Evolutionary conservation across 2,888 invertebrate genomes (phyloP), one percentile per base, ranked within the genome.

Genomic region (Terebella lapidaria): DNA sequence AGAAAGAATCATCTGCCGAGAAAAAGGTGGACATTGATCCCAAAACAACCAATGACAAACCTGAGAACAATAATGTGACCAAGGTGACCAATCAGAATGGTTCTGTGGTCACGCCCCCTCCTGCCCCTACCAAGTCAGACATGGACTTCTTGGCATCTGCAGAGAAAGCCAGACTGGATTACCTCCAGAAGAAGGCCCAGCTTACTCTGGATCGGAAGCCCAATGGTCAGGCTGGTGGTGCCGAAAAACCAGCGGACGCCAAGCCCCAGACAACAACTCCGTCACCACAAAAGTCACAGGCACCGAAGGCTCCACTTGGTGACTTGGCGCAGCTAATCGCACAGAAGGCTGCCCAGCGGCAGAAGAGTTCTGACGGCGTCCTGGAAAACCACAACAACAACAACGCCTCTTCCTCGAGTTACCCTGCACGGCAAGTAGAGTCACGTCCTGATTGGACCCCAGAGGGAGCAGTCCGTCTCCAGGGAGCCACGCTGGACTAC

Each of bases 121-220:
- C 22, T 10, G 22, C 10, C 24, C 18, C 10, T 5, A 49, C 18
- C 15, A 10, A 22, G 24, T 57, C 46, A 18, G 51, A 57, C 22
- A 45, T 22, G 29, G 64, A 77, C 61, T 74, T 73, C 62, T 64
- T 74, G 42, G 74, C 73, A 3, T 57, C 72, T 30, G 77, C 77
- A 20, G 77, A 76, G 63, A 74, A 72, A 62, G 72, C 72, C 15
- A 57, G 77, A 18, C 74, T 71, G 54, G 73, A 75, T 42, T 75
- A 70, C 58, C 57, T 78, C 20, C 70, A 72, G 58, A 72, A 70
- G 61, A 71, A 59, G 56, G 35, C 29, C 42, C 30, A 26, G 20
- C 42, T 24, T 28, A 52, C 49, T 47, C 55, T 1, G 25, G 46
- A 20, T 28, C n/a, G 24, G 25, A 22, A 22, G 47, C n/a, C 25